These are phyloP conservation scores for Tryphoninae sp. DNA, from an alignment of 2,888 invertebrate species.

Conservation along the genomic window DNA sequence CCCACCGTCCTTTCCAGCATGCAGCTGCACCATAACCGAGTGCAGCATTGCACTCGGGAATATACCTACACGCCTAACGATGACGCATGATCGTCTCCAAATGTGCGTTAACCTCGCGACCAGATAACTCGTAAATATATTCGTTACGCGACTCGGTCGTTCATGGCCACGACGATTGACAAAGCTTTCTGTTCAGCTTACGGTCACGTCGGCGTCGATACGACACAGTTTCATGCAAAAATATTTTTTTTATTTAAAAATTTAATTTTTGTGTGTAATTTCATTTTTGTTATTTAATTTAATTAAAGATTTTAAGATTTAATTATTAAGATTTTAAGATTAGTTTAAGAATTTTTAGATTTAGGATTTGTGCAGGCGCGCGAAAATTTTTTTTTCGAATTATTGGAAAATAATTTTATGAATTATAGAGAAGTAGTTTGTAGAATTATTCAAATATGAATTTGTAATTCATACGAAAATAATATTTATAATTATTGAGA, in stretches of 20 bases:
- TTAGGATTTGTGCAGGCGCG: too few species aligned
- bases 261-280: too few species aligned
- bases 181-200: neutral
- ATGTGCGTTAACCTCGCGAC: constrained; percentile 39
- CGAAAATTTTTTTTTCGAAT: neutral
- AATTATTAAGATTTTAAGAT: too few species aligned
- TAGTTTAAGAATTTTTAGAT: too few species aligned
- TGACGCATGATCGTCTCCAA: constrained; percentile 43
- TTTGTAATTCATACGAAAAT: neutral
- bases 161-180: neutral
- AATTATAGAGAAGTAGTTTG: neutral
- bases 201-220: too few species aligned
- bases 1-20: constrained; percentile 38
- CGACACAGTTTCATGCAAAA: too few species aligned
- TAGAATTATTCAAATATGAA: too few species aligned
- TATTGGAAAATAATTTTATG: neutral
- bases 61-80: constrained; percentile 51
- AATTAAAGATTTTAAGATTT: too few species aligned
- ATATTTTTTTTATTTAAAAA: too few species aligned
- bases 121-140: constrained; percentile 49
- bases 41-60: constrained; percentile 31
- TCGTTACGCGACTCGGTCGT: constrained; percentile 24
- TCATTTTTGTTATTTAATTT: too few species aligned
- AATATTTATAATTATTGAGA: neutral
- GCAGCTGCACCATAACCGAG: constrained; percentile 47